Base-by-base conservation (phyloP, 1,140 invertebrate species). In the Drosophila auraria region DNA sequence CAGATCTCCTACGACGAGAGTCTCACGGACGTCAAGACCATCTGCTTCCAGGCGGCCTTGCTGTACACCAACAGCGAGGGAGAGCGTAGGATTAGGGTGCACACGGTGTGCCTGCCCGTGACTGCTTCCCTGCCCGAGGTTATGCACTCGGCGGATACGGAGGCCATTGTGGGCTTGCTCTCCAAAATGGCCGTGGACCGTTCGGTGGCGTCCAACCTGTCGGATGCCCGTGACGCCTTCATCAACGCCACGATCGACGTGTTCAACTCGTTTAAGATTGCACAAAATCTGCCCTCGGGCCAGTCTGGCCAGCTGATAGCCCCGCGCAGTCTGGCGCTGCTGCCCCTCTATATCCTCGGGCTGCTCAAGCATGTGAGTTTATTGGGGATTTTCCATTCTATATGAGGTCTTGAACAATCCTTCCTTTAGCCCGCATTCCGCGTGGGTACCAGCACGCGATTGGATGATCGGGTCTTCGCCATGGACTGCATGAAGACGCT, bases 51-150 rank as follows among this genome's bases (percentile, higher is more conserved):
- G 94, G 98, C 98, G 6, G 99, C 99, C 15, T 93, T 99, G 45
- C 94, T 99, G 0, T 99, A 99, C 87, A 99, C 99, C 2, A 99
- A 98, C 25, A 98, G 97, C 93, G 99, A 98, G 96, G 99, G 98
- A 44, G 99, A 99, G 94, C 94, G 99, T 72, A 94, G 99, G 75
- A 99, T 99, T 87, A 95, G 99, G 75, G 99, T 99, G 5, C 99
- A 99, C 93, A 99, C 99, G 0, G 92, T 99, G 23, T 99, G 98
- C 93, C 92, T 99, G 65, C 99, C 99, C 17, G 96, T 99, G 6
- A 96, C 96, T 0, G 95, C 95, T 25, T 98, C 96, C 82, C 91
- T 99, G 45, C 94, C 95, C 4, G 98, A 99, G 82, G 95, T 99
- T 15, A 95, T 99, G 82, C 95, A 97, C 87, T 95, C 96, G 12